A percentile compares a stretch with the other conserved stretches of the same genome.
Conservation (phyloP, 2,113 vertebrate species). For the Neolamprologus devosi region DNA sequence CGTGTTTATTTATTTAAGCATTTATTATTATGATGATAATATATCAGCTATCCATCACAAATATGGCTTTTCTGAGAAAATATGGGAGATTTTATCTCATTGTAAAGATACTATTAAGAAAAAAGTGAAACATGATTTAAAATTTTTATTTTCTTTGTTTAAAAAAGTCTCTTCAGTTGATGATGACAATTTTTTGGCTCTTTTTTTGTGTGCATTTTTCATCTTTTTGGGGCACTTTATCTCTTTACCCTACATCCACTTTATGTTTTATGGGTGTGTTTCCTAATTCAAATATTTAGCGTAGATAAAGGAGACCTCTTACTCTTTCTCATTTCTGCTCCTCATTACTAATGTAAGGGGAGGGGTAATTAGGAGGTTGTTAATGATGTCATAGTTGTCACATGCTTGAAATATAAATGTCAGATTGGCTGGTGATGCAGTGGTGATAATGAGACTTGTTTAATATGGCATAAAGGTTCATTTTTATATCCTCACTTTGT, state of each 20-base stretch:
- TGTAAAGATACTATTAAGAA: neutral
- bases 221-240: neutral
- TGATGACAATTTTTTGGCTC: neutral
- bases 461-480: neutral
- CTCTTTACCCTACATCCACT: neutral
- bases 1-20: neutral
- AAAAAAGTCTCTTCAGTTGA: neutral
- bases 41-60: neutral
- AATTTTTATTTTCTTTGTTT: neutral
- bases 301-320: neutral
- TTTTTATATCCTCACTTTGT: neutral
- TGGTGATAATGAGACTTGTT: neutral
- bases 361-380: slow-evolving; percentile 13
- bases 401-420: neutral
- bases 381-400: slow-evolving; percentile 13
- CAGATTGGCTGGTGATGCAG: neutral
- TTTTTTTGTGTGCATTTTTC: neutral
- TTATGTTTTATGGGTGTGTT: neutral
- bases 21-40: neutral
- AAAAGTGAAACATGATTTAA: neutral
- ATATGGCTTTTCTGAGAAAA: neutral
- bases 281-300: neutral
- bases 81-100: neutral
- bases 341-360: slow-evolving; percentile 1
- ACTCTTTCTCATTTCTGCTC: neutral